A percentile compares a stretch with the other conserved stretches of the same genome.
Evolutionary conservation across 2,888 invertebrate genomes (phyloP).

Genomic region (Chouioia cunea): DNA sequence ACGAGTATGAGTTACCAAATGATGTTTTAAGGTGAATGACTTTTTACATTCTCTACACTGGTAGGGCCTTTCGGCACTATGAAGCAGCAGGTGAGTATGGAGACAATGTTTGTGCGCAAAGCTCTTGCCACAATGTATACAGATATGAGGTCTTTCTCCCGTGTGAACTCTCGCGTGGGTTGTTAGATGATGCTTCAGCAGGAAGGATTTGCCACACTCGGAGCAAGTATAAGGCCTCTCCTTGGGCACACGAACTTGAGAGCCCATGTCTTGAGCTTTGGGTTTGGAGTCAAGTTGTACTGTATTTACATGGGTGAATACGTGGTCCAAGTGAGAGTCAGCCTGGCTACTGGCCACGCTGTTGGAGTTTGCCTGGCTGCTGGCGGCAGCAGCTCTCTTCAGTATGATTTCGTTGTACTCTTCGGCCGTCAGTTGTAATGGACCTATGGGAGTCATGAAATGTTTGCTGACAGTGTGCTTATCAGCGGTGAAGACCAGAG

Average conservation of each 20-base stretch:
- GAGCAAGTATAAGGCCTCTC: conserved; percentile 86
- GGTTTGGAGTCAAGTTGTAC: conserved; percentile 70
- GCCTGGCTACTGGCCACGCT: conserved; percentile 63
- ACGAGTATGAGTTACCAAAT: conserved; percentile 83
- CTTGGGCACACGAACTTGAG: conserved; percentile 72
- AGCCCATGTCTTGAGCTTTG: conserved; percentile 73
- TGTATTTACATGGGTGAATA: conserved; percentile 66
- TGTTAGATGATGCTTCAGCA: conserved; percentile 86
- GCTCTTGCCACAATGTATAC: conserved; percentile 84
- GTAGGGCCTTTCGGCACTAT: conserved; percentile 85
- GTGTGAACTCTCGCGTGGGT: conserved; percentile 87
- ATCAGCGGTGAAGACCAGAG: conserved; percentile 66
- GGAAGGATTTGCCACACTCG: conserved; percentile 87
- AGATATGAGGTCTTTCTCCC: conserved; percentile 83
- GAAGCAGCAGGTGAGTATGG: conserved; percentile 84
- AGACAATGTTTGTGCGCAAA: conserved; percentile 87
- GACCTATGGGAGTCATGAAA: conserved; percentile 80
- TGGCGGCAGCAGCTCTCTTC: conserved; percentile 79
- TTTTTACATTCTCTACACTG: conserved; percentile 89
- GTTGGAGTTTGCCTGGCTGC: conserved; percentile 65
- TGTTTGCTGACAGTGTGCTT: conserved; percentile 71
- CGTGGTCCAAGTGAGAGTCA: conserved; percentile 65
- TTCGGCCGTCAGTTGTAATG: conserved; percentile 80
- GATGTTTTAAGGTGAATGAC: conserved; percentile 87
- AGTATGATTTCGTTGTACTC: conserved; percentile 84